Base-by-base conservation (phyloP, 2,888 invertebrate genomes). In the Patella caerulea region DNA sequence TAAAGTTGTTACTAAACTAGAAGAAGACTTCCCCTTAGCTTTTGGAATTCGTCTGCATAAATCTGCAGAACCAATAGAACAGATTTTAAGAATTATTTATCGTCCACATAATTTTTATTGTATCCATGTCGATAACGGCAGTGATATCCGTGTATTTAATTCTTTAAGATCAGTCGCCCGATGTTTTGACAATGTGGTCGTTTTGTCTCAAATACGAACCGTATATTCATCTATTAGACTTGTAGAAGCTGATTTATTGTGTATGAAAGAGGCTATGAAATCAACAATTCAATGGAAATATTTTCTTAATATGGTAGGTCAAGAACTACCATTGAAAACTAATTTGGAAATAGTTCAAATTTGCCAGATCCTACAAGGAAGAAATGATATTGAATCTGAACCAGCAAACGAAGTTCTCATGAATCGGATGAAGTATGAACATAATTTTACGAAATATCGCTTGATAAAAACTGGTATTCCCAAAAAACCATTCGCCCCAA, bases 281-380 rank as follows among this genome's bases (percentile, higher is more conserved):
- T 78, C 84, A 9, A 72, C 75, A 7, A 74, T 81, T 11, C 83
- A 82, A 53, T 92, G 91, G 90, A 88, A 88, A 75, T 92, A 92
- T 79, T 88, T 88, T 78, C 88, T 91, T 54, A 91, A 91, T 74
- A 84, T 91, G 9, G 87, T 90, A 0, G 90, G 89, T 3, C 87
- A 89, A 70, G 90, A 91, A 77, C 87, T 91, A 74, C 90, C 91
- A 52, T 78, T 90, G 52, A 88, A 87, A 73, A 91, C 91, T 7
- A 91, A 91, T 80, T 79, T 85, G 4, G 90, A 92, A 79, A 79
- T 91, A 55, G 90, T 90, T 3, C 80, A 84, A 74, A 90, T 90
- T 11, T 80, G 90, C 11, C 86, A 87, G 76, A 76, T 86, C 29
- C 85, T 89, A 75, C 88, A 90, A 73, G 91, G 91, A 5, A 85